Evolutionary conservation across 2,888 invertebrate genomes (phyloP), one percentile per base, ranked within the genome.

Genomic region (Heterodera filipjevi): DNA sequence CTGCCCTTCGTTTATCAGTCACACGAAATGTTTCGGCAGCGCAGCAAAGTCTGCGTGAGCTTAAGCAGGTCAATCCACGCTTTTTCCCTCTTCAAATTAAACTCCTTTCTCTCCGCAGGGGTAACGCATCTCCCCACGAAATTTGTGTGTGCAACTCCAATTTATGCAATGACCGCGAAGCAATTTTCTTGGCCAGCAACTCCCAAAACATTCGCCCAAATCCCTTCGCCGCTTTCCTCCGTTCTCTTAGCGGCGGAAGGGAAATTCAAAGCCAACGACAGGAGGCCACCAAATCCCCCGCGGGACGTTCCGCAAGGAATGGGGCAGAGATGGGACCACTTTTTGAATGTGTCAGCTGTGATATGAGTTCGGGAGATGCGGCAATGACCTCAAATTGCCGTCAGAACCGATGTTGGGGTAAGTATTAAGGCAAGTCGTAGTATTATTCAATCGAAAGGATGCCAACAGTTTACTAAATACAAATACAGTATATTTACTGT

Each of bases 1-100:
- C 82, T 88, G 5, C 88, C 88, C 19, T 89, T 85, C 76, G 88
- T 85, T 79, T 87, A 86, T 78, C 82, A 85, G 72, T 85, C 86
- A 0, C 84, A 85, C 1, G 86, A 88, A 44, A 73, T 88, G 12
- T 82, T 88, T 32, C 83, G 81, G 72, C 83, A 84, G 49, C 78
- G 85, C 8, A 83, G 78, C 66, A 86, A 87, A 79, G 77, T 86
- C 22, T 88, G 88, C 73, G 81, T 87, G 33, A 87, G 86, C 1
- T 76, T 88, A 72, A 86, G 85, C 68, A 83, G 88, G 85, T 85
- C 2, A 16, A 16, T 22, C 49, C 49, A 1, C 1, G 19, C 19
- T n/a, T 27, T n/a, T 59, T 73, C 49, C 49, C 27, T 49, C 44
- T 35, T 22, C 59, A 33, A 72, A 32, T 72, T 72, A 12, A 39